Base-by-base conservation (phyloP, 2,888 invertebrate genomes). In the Drosophila aldrichi region DNA sequence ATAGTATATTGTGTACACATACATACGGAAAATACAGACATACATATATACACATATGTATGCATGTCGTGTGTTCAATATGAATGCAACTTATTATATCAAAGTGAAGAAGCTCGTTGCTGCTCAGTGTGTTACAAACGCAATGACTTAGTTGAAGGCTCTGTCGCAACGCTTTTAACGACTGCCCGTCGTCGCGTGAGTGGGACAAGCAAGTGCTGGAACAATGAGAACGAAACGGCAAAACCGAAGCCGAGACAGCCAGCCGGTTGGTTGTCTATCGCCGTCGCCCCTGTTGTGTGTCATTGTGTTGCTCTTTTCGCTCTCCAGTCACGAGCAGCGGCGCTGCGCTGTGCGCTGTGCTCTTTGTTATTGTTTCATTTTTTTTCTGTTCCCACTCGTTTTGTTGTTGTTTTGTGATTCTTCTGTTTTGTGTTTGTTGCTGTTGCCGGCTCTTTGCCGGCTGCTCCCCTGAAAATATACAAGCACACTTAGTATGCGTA, bases 371-470 rank as follows among this genome's bases (percentile, higher is more conserved):
- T 77, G 77, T 77, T 77, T 76, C 49, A 60, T 40, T 70, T 29
- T 52, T 52, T 52, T 52, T 9, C 52, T 56, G 34, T 55, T 43
- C 56, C 32, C 59, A 44, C 38, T 60, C 49, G n/a, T 36, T 56
- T 62, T 65, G 59, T 67, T 66, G 57, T 52, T 66, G 56, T 59
- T 55, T 34, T 70, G 61, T 48, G 46, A 58, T 65, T 68, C 57
- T 68, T 63, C 54, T 57, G 58, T 81, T 70, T 79, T 79, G 82
- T 60, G 65, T 73, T 77, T 77, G 74, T 74, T 80, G 77, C 22
- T 49, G 58, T 78, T 79, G 86, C 86, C 86, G 81, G 81, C 81
- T 65, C 63, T 77, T 71, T 61, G 80, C 78, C 78, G 73, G 77
- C 60, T 67, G 75, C 70, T 61, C 64, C 66, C 63, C 67, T 44